Percentiles rank a stretch among this genome's conserved stretches.
Conservation (phyloP, 2,888 invertebrate genomes). For the Zootermopsis nevadensis region DNA sequence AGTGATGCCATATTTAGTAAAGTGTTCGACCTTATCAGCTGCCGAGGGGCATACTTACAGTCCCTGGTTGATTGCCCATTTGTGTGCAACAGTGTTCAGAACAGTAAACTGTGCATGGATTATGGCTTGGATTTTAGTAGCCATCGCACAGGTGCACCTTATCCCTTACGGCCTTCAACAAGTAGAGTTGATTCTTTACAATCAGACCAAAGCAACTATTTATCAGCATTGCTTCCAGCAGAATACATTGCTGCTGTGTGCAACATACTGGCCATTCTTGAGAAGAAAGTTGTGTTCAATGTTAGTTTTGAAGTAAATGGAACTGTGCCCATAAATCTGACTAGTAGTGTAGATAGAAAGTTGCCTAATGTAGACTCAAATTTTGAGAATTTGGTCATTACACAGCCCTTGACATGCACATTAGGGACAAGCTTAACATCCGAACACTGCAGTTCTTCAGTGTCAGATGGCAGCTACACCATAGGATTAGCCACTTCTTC, state of each 20-base stretch:
- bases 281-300: constrained; percentile 75
- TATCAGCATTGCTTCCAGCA: constrained; percentile 57
- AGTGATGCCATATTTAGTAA: constrained; percentile 76
- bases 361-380: background rate
- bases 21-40: constrained; percentile 78
- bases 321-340: background rate
- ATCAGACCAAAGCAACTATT: constrained; percentile 51
- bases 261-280: constrained; percentile 77
- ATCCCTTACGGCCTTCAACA: constrained; percentile 44
- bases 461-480: background rate
- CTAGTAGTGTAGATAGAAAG: background rate
- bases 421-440: constrained; percentile 5
- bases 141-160: constrained; percentile 48
- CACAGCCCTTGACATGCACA: background rate
- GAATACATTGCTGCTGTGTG: constrained; percentile 83
- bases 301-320: constrained; percentile 56
- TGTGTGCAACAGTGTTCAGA: constrained; percentile 71
- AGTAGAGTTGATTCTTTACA: constrained; percentile 38
- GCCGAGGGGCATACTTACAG: constrained; percentile 32
- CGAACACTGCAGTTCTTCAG: background rate
- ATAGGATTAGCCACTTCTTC: background rate
- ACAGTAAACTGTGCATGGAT: constrained; percentile 70
- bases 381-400: constrained; percentile 16
- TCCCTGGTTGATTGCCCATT: constrained; percentile 67
- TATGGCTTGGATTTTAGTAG: constrained; percentile 71